Conservation (phyloP, 2,113 vertebrate genomes). For the Periophthalmus modestus region DNA sequence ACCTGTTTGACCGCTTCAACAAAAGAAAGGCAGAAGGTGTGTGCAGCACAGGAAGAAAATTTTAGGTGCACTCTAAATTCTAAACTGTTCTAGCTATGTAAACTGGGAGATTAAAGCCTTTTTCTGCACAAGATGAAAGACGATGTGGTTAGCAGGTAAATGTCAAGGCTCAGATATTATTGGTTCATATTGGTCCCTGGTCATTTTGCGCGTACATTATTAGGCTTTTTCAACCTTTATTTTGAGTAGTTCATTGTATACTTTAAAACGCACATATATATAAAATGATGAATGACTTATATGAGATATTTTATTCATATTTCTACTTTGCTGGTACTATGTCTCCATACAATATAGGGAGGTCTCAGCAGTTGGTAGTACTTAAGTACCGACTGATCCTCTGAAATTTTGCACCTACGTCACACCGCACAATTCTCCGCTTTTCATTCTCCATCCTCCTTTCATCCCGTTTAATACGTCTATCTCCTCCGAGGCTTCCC, state of each 20-base stretch:
- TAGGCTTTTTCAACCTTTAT: too few relatives aligned
- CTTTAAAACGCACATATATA: too few relatives aligned
- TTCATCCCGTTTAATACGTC: slow-evolving; percentile 44
- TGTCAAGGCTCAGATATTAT: background rate
- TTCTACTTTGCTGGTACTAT: background rate
- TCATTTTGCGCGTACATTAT: too few relatives aligned
- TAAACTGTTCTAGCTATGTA: background rate
- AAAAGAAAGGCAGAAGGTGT: slow-evolving; percentile 17
- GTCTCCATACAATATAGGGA: slow-evolving; percentile 20
- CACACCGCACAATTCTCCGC: slow-evolving; percentile 58
- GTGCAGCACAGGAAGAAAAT: background rate
- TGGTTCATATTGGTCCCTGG: background rate
- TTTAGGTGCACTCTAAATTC: background rate
- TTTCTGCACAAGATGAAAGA: background rate
- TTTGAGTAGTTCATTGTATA: too few relatives aligned
- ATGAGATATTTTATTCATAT: background rate
- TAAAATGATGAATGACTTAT: too few relatives aligned
- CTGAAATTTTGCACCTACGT: slow-evolving; percentile 59
- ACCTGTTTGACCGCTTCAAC: slow-evolving; percentile 49
- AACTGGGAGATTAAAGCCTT: background rate
- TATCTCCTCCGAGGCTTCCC: slow-evolving; percentile 37
- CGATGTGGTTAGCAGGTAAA: background rate
- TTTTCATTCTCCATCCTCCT: slow-evolving; percentile 56
- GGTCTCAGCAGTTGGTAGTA: slow-evolving; percentile 58
- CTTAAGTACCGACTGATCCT: slow-evolving; percentile 65